Conservation (phyloP, 2,888 invertebrate genomes). For the Gari tellinella region DNA sequence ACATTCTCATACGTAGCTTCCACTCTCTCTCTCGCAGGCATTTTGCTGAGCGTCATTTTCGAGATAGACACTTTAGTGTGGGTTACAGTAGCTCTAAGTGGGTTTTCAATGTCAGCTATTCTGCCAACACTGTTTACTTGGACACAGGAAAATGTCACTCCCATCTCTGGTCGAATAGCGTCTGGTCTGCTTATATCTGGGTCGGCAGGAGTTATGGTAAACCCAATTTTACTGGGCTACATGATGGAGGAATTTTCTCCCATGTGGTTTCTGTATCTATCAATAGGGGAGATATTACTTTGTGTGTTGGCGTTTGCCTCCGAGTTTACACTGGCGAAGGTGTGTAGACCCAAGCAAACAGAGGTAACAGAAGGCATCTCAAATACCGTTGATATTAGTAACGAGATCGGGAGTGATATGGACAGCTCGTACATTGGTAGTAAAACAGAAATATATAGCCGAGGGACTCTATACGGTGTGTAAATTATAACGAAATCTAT, state of each 20-base stretch:
- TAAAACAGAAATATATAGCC: too few species aligned
- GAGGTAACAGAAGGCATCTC: too few species aligned
- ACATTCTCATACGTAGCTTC: conserved; percentile 24
- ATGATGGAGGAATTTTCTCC: conserved; percentile 59
- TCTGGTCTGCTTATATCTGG: conserved; percentile 57
- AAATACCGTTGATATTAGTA: too few species aligned
- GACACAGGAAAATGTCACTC: conserved; percentile 59
- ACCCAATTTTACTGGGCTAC: conserved; percentile 58
- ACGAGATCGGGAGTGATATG: too few species aligned
- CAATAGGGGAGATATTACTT: conserved; percentile 41
- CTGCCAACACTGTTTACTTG: conserved; percentile 59
- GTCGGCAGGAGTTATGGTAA: conserved; percentile 53
- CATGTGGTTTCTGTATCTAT: conserved; percentile 60
- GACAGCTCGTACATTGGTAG: too few species aligned
- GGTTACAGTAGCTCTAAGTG: conserved; percentile 45
- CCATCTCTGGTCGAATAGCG: conserved; percentile 54
- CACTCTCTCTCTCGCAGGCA: conserved; percentile 11
- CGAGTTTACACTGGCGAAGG: conserved; percentile 11
- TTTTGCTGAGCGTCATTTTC: conserved; percentile 41
- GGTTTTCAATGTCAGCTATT: conserved; percentile 54
- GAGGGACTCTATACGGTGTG: too few species aligned
- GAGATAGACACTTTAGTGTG: conserved; percentile 34
- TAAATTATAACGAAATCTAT: too few species aligned
- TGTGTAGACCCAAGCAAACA: neutral
- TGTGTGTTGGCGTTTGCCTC: conserved; percentile 17